phyloP scores from a whole-genome alignment of 2,888 invertebrate species.

The Dasypolia templi region DNA sequence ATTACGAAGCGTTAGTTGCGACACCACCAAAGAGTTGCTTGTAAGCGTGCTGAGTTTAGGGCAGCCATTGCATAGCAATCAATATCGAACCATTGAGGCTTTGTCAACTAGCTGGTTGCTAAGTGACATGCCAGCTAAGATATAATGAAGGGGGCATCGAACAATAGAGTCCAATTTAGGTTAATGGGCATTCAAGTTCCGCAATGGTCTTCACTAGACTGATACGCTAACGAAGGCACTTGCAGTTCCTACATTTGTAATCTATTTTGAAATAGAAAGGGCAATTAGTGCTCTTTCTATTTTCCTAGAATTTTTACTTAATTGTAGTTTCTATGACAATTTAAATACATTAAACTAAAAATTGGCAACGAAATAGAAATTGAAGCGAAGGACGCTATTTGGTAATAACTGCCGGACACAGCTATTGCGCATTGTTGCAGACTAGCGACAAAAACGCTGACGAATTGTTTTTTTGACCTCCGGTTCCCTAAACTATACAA shows the following conservation, averaged over 20 bases:
- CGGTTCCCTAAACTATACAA: constrained; percentile 24
- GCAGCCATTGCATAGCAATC: constrained; percentile 69
- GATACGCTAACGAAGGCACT: constrained; percentile 49
- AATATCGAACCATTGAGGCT: constrained; percentile 70
- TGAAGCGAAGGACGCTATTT: constrained; percentile 67
- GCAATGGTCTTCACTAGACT: constrained; percentile 64
- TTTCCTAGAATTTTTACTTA: constrained; percentile 17
- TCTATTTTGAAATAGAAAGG: constrained; percentile 32
- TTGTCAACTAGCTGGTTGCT: constrained; percentile 74
- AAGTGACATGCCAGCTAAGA: constrained; percentile 73
- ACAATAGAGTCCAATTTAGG: constrained; percentile 83
- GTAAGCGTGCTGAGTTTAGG: constrained; percentile 64
- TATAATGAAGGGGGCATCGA: constrained; percentile 78
- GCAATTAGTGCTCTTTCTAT: background rate
- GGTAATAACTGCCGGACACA: constrained; percentile 70
- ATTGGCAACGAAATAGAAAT: constrained; percentile 61
- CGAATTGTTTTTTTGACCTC: constrained; percentile 40
- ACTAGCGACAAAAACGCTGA: constrained; percentile 50
- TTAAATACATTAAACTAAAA: constrained; percentile 45
- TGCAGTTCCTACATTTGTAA: constrained; percentile 33
- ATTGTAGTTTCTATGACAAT: constrained; percentile 45
- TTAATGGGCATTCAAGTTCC: constrained; percentile 80
- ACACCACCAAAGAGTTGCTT: constrained; percentile 82
- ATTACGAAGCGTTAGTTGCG: constrained; percentile 58
- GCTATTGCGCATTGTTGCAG: constrained; percentile 62